Evolutionary conservation across 2,797 vertebrate genomes (phyloP).

Genomic region (Caiman crocodilus): DNA sequence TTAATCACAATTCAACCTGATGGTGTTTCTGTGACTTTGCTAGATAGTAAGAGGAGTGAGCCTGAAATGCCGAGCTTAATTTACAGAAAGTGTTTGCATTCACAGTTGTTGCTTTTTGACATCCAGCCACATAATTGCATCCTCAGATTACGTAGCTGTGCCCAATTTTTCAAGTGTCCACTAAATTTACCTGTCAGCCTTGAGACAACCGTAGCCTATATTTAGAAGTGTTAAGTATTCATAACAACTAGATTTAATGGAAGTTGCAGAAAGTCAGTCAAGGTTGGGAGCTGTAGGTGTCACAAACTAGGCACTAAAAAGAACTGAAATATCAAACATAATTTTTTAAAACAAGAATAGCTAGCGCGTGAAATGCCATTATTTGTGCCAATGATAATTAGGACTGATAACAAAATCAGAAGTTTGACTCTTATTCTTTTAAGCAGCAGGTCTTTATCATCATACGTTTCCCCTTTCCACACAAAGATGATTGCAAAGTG

Average conservation of each 20-base stretch:
- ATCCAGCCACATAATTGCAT: neutral
- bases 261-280: neutral
- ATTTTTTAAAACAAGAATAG: constrained; percentile 45
- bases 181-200: neutral
- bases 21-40: too few relatives aligned
- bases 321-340: neutral
- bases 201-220: neutral
- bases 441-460: neutral
- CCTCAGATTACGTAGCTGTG: neutral
- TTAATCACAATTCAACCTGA: too few relatives aligned
- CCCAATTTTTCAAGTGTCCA: neutral
- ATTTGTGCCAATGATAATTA: constrained; percentile 51
- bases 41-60: neutral
- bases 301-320: constrained; percentile 15
- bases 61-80: neutral
- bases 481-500: neutral
- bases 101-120: neutral
- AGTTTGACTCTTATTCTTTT: constrained; percentile 26
- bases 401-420: constrained; percentile 40
- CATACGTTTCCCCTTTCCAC: neutral
- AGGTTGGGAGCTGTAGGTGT: constrained; percentile 55
- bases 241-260: constrained; percentile 9
- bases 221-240: constrained; percentile 53
- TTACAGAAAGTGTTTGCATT: fast-evolving
- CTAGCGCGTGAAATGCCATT: constrained; percentile 54